Conservation (phyloP, 2,888 invertebrate genomes). For the Aporophyla lueneburgensis region DNA sequence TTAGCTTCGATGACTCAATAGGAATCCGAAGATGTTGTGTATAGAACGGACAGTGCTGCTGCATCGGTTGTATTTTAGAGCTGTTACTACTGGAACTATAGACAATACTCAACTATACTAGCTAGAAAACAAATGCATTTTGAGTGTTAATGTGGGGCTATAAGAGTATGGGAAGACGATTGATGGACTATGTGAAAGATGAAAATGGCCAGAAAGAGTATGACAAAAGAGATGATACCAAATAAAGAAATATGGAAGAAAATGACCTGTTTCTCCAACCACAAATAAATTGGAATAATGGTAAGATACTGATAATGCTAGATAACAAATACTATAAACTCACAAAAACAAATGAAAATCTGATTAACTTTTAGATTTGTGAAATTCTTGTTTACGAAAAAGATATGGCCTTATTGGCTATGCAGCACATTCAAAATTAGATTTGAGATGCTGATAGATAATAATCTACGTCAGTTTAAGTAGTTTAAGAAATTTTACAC, state of each 20-base stretch:
- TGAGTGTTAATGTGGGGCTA: too few relatives aligned
- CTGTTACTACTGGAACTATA: neutral
- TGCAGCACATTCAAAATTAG: neutral
- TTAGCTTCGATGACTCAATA: constrained; percentile 41
- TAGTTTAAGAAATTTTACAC: too few relatives aligned
- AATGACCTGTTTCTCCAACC: too few relatives aligned
- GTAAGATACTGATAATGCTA: too few relatives aligned
- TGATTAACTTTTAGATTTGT: neutral
- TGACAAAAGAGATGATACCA: neutral
- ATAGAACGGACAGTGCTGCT: neutral
- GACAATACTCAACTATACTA: neutral
- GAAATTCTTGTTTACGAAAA: neutral
- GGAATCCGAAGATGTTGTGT: constrained; percentile 24
- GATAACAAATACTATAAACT: too few relatives aligned
- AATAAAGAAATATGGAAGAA: neutral
- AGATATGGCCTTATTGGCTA: neutral
- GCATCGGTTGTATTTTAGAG: constrained; percentile 12
- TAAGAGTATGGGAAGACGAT: neutral
- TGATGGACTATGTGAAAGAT: neutral
- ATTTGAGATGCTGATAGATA: too few relatives aligned
- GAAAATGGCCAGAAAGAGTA: neutral
- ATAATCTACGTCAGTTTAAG: too few relatives aligned
- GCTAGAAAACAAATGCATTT: constrained; percentile 2
- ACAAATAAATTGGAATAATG: too few relatives aligned
- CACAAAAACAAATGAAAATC: too few relatives aligned